Base-by-base conservation (phyloP, 1,140 invertebrate genomes). In the Calliopsis andreniformis region DNA sequence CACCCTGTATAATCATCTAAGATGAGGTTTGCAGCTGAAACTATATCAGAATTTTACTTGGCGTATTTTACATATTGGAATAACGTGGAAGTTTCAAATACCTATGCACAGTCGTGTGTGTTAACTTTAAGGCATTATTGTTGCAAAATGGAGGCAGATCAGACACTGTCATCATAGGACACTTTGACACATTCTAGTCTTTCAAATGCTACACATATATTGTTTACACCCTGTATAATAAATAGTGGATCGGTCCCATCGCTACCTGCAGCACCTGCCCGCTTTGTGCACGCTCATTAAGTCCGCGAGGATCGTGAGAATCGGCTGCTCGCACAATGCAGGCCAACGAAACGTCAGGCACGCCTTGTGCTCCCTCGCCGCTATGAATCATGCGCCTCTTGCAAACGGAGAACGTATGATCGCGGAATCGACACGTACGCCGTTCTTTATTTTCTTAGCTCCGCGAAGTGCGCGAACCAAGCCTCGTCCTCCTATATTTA, bases 261-360 rank as follows among this genome's bases (percentile, higher is more conserved):
- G 18, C 8, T 45, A n/a, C n/a, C 51, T 43, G 59, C 73, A 56
- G 32, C 76, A 79, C 78, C 64, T 67, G 23, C 10, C 25, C 45
- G 45, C n/a, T 32, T 42, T 42, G 39, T 18, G n/a, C 43, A 12
- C 43, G 66, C 30, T 58, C 67, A 18, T 70, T 59, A 47, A 55
- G 55, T 53, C 68, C 43, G 39, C 43, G 28, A 20, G 49, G 58
- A 69, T 68, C 64, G 78, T 79, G 78, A 79, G 78, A 79, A 79
- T 79, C 42, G 30, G 7, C n/a, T 28, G 39, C 18, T 7, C 5
- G 12, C 6, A 18, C 51, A 23, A 28, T 28, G 23, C 51, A 55
- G 5, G 51, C 51, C 51, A 55, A 6, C 28, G 23, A 55, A 39
- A 39, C 35, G 10, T 39, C 35, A 39, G 35, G 35, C 35, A 39